phyloP scores from a whole-genome alignment of 2,888 invertebrate species.

The Acronicta psi region DNA sequence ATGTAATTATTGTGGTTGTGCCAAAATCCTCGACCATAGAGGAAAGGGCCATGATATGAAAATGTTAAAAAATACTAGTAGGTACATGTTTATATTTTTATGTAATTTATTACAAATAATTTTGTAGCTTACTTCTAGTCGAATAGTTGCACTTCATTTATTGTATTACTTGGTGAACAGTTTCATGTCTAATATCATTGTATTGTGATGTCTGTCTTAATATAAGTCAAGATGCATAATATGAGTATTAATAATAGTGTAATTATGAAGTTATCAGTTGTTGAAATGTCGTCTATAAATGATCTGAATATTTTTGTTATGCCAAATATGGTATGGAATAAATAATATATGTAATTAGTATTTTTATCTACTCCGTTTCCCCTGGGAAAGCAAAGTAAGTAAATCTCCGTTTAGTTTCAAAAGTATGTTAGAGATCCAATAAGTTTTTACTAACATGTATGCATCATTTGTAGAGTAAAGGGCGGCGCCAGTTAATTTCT shows the following conservation, averaged over 20 bases:
- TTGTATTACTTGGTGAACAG: constrained; percentile 27
- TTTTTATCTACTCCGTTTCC: constrained; percentile 13
- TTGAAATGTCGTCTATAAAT: constrained; percentile 66
- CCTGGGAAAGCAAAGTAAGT: not conserved
- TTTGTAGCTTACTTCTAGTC: constrained; percentile 53
- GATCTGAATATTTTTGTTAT: constrained; percentile 87
- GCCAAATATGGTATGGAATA: constrained; percentile 77
- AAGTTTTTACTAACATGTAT: too few species aligned
- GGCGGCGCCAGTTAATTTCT: too few species aligned
- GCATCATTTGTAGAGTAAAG: too few species aligned
- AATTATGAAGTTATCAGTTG: constrained; percentile 62
- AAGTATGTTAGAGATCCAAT: too few species aligned
- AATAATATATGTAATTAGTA: constrained; percentile 58
- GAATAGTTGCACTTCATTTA: constrained; percentile 41
- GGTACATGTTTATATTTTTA: constrained; percentile 12
- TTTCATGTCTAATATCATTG: constrained; percentile 39
- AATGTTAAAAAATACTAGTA: not conserved
- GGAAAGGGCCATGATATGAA: constrained; percentile 16
- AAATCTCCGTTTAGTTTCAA: not conserved
- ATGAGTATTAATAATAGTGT: constrained; percentile 55
- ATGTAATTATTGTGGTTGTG: constrained; percentile 25
- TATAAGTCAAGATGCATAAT: constrained; percentile 51
- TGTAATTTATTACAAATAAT: constrained; percentile 18
- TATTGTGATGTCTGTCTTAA: constrained; percentile 38
- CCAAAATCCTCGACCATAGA: constrained; percentile 25